A percentile compares a stretch with the other conserved stretches of the same genome.
These are phyloP conservation scores for Hypolimnas misippus DNA, from an alignment of 2,888 invertebrate species.

Conservation along the genomic window DNA sequence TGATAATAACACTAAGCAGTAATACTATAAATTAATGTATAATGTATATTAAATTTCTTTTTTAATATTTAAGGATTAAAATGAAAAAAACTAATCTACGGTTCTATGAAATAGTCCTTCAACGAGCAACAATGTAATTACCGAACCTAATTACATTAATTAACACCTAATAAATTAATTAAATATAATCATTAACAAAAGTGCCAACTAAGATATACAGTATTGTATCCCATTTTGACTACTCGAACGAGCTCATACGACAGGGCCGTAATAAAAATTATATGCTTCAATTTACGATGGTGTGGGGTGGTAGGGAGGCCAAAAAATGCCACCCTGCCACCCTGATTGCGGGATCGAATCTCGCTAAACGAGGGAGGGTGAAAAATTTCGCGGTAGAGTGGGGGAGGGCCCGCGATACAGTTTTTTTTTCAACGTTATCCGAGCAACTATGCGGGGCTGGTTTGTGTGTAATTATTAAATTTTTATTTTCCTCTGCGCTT, in stretches of 20 bases:
- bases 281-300: conserved; percentile 83
- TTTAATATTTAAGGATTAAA: no score
- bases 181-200: conserved; percentile 21
- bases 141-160: not conserved
- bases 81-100: not conserved
- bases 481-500: conserved; percentile 56
- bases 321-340: conserved; percentile 71
- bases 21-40: no score
- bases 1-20: no score
- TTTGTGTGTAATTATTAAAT: conserved; percentile 75
- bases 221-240: conserved; percentile 50
- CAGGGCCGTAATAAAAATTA: conserved; percentile 83
- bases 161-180: conserved; percentile 15
- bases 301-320: conserved; percentile 60
- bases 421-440: conserved; percentile 75
- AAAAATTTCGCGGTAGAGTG: conserved; percentile 68
- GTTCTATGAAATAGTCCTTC: not conserved
- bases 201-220: conserved; percentile 36
- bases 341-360: conserved; percentile 82
- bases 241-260: conserved; percentile 68
- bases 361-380: conserved; percentile 73
- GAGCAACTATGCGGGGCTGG: conserved; percentile 74
- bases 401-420: conserved; percentile 69
- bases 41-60: no score
- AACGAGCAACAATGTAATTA: not conserved